Base-by-base conservation (phyloP, 2,888 invertebrate genomes). In the Trachelus iudaicus region DNA sequence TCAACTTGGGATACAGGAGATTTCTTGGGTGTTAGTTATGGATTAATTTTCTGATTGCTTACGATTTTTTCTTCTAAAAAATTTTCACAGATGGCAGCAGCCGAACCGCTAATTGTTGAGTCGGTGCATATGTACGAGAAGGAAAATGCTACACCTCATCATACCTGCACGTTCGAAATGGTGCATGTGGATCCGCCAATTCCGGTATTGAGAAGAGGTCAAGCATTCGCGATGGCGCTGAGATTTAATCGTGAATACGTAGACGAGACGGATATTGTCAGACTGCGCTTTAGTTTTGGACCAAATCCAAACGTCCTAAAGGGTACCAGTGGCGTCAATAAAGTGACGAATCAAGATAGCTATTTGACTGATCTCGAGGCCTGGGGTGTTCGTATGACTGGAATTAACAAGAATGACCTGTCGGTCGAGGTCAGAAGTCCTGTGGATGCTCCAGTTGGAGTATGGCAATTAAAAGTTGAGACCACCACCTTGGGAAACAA, bases 201-300 rank as follows among this genome's bases (percentile, higher is more conserved):
- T 0, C 93, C 95, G 0, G 94, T 97, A 34, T 92, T 97, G 3
- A 93, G 97, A 6, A 93, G 97, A 35, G 97, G 96, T 0, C 94
- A 95, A 86, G 93, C 94, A 1, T 96, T 97, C 92, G 94, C 93
- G 80, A 92, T 96, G 9, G 94, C 94, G 1, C 89, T 96, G 33
- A 92, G 94, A 73, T 96, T 96, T 89, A 91, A 93, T 83, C 92
- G 95, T 40, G 92, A 92, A 1, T 95, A 93, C 86, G 93, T 95
- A 80, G 93, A 93, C 76, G 92, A 91, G 0, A 92, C 92, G 1
- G 96, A 97, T 84, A 91, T 94, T 35, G 93, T 97, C 11, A 93
- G 94, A 79, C 91, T 96, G 1, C 90, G 95, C 40, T 96, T 96
- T 89, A 94, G 93, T 77, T 94, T 94, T 78, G 96, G 93, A 40